Conservation (phyloP, 2,113 vertebrate genomes). For the Syngnathus scovelli region DNA sequence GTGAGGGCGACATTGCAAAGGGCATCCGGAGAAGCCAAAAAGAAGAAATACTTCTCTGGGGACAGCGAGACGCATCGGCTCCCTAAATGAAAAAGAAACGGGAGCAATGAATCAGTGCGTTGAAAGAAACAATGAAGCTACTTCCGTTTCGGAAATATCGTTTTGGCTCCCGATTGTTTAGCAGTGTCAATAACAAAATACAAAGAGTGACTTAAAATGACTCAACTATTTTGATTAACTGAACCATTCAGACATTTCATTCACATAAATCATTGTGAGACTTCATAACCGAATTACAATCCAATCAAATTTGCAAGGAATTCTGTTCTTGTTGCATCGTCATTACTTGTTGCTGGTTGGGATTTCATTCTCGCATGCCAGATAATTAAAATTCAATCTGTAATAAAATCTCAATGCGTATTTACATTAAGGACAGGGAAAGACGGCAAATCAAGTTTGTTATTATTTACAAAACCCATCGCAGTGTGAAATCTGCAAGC, state of each 20-base stretch:
- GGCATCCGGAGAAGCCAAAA: constrained; percentile 49
- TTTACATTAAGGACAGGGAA: not conserved
- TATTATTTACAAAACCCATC: not conserved
- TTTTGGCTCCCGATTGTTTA: not conserved
- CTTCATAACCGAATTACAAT: not conserved
- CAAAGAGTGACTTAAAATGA: not conserved
- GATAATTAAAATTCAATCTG: not conserved
- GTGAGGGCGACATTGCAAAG: constrained; percentile 53
- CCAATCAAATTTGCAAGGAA: not conserved
- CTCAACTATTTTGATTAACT: not conserved
- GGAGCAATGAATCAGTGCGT: constrained; percentile 14
- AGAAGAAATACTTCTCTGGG: constrained; percentile 52
- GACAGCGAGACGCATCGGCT: constrained; percentile 33
- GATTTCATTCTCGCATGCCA: not conserved
- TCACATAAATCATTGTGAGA: not conserved
- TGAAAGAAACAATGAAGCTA: constrained; percentile 13
- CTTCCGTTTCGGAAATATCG: constrained; percentile 1
- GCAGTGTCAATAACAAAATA: not conserved
- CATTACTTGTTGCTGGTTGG: not conserved
- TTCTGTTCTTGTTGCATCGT: not conserved
- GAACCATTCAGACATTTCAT: not conserved
- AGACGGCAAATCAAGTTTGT: not conserved
- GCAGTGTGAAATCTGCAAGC: not conserved
- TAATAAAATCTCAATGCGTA: not conserved
- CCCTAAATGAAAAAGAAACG: constrained; percentile 31